Evolutionary conservation across 2,113 vertebrate species (phyloP), one percentile per base, ranked within the genome.

Genomic region (Cynopterus brachyotis): DNA sequence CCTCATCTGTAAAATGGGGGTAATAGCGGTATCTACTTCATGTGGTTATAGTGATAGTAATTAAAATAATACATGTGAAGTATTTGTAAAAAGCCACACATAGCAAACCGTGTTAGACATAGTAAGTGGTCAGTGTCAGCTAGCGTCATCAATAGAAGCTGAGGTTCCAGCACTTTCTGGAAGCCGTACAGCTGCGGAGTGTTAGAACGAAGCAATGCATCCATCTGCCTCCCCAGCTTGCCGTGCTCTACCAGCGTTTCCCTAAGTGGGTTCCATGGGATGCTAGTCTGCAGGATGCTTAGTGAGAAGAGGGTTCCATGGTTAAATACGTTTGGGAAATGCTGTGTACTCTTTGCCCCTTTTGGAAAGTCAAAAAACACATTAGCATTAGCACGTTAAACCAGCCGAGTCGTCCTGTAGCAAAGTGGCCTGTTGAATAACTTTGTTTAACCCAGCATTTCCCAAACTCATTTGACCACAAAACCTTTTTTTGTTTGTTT

Each of bases 321-420:
- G 97, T 98, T 97, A 96, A 98, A 98, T 98, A 97, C 1, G 97
- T 97, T 98, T 98, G 97, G 96, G 97, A 98, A 97, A 98, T 97
- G 97, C 97, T 97, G 95, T 91, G 26, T 67, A 47, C 59, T 75
- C 89, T 66, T 13, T 55, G n/a, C 76, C 97, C 96, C 91, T 96
- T 89, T 89, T 7, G 42, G 95, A 97, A 50, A 97, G 72, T 47
- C 24, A 4, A 53, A 78, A 89, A 76, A 53, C 35, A 83, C 20
- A 5, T 37, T 80, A 96, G 96, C 72, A 3, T n/a, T 78, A 96
- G 91, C n/a, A 17, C 57, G 0, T 53, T 32, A 1, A 67, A 91
- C 11, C 20, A 96, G 50, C 85, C 19, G 17, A 95, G 72, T 4
- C 67, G 89, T 83, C 79, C 70, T 67, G 17, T 93, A 96, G 96